Conservation (phyloP, 2,888 invertebrate genomes). For the Rotaria sp. region DNA sequence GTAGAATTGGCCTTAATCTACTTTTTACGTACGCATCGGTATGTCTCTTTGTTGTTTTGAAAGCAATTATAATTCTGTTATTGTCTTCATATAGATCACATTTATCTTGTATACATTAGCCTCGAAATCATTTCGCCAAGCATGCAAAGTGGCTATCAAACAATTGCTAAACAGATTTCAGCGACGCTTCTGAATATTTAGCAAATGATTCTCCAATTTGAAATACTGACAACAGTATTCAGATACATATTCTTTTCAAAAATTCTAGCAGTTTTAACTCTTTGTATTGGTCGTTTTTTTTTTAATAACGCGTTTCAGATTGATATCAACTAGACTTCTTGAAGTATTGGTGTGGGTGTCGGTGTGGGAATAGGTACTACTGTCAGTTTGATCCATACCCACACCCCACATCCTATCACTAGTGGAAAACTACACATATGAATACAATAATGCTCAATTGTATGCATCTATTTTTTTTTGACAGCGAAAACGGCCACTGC, state of each 20-base stretch:
- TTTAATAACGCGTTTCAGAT: no score
- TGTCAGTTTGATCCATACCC: no score
- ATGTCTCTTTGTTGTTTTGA: neutral
- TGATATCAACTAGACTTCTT: no score
- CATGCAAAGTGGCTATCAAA: neutral
- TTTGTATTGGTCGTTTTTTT: no score
- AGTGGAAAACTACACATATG: no score
- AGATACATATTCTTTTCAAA: neutral
- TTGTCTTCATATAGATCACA: neutral
- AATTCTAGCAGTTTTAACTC: neutral
- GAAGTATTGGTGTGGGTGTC: no score
- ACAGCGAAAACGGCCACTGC: no score
- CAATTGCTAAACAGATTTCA: neutral
- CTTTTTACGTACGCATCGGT: neutral
- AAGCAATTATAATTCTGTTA: neutral
- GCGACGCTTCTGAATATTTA: neutral
- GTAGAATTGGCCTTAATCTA: neutral
- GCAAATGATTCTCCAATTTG: neutral
- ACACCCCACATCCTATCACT: no score
- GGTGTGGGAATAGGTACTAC: no score
- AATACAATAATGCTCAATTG: no score
- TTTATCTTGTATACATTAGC: neutral
- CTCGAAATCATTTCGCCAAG: neutral
- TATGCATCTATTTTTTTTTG: no score
- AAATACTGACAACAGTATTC: neutral